A percentile compares a stretch with the other conserved stretches of the same genome.
Conservation (phyloP, 1,140 invertebrate species). For the Calycopis cecrops region DNA sequence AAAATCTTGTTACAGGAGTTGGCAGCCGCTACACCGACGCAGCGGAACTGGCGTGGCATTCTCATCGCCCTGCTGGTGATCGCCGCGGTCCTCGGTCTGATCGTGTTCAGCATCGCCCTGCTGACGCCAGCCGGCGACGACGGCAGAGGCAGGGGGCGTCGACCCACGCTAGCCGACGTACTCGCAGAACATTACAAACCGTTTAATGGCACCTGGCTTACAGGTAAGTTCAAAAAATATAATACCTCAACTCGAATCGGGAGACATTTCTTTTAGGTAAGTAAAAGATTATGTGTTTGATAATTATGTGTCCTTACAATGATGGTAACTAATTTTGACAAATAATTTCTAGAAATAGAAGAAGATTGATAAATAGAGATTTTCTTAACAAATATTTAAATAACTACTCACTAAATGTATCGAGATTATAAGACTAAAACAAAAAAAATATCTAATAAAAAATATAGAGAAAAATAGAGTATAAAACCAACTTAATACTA, state of each 20-base stretch:
- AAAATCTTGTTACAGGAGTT: constrained; percentile 78
- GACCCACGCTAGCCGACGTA: constrained; percentile 81
- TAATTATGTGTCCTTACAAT: too few species aligned
- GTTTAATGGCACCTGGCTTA: constrained; percentile 88
- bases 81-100: constrained; percentile 88
- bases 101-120: constrained; percentile 90
- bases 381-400: too few species aligned
- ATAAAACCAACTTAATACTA: too few species aligned
- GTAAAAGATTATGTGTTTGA: too few species aligned
- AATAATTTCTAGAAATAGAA: too few species aligned
- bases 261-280: too few species aligned
- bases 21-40: constrained; percentile 85
- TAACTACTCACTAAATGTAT: too few species aligned
- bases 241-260: neutral
- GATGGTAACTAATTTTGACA: too few species aligned
- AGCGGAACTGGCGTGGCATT: constrained; percentile 93
- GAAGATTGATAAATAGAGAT: too few species aligned
- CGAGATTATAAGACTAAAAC: too few species aligned
- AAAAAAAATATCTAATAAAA: too few species aligned
- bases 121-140: constrained; percentile 86
- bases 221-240: constrained; percentile 76
- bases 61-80: constrained; percentile 93
- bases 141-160: constrained; percentile 78
- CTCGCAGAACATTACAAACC: constrained; percentile 78
- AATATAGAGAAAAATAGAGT: too few species aligned